These are phyloP conservation scores for Melanargia galathea DNA, from an alignment of 2,888 invertebrate genomes.

Conservation along the genomic window DNA sequence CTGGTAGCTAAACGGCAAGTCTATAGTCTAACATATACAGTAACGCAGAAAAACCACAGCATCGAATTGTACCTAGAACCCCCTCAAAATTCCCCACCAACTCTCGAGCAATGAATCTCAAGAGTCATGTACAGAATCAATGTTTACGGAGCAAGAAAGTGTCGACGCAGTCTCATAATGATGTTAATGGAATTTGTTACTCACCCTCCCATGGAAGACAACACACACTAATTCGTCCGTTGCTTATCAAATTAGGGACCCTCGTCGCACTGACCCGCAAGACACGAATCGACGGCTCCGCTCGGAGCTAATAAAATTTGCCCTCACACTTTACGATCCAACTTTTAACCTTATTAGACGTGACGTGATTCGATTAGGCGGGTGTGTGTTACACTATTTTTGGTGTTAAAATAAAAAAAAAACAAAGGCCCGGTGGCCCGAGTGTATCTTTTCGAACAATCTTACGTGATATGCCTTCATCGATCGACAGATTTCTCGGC, in stretches of 20 bases:
- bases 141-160: constrained; percentile 36
- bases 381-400: constrained; percentile 11
- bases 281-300: constrained; percentile 42
- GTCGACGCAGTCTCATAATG: constrained; percentile 32
- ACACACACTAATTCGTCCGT: constrained; percentile 40
- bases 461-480: not conserved
- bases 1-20: too few relatives aligned
- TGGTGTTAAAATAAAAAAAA: constrained; percentile 7
- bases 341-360: constrained; percentile 34
- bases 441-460: not conserved
- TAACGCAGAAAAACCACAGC: too few relatives aligned
- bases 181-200: constrained; percentile 37
- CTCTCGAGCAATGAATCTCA: not conserved
- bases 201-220: constrained; percentile 34
- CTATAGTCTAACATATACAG: too few relatives aligned
- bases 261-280: constrained; percentile 43
- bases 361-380: constrained; percentile 4
- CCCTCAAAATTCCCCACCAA: not conserved
- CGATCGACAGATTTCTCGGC: not conserved
- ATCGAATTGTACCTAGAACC: not conserved
- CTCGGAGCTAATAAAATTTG: constrained; percentile 37
- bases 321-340: constrained; percentile 30
- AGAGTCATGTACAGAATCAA: not conserved
- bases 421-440: not conserved
- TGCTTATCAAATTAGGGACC: constrained; percentile 46